These are phyloP conservation scores for Sesamia inferens DNA, from an alignment of 2,888 invertebrate species.

Conservation along the genomic window DNA sequence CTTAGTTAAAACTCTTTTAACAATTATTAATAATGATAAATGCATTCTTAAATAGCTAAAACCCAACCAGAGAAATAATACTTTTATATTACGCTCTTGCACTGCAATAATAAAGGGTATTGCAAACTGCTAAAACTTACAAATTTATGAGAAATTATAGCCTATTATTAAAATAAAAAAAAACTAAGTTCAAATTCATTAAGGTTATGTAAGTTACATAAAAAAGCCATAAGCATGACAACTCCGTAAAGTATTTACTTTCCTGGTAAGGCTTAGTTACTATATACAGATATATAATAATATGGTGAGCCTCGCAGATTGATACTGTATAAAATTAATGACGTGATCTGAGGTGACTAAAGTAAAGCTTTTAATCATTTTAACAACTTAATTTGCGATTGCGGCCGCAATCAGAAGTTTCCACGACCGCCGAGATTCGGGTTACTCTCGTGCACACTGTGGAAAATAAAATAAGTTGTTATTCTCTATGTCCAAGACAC, in stretches of 20 bases:
- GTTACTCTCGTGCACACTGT: constrained; percentile 92
- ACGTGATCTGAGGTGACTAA: constrained; percentile 69
- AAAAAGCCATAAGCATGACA: constrained; percentile 15
- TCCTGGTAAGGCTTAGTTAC: constrained; percentile 58
- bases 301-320: constrained; percentile 67
- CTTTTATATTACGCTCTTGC: constrained; percentile 37
- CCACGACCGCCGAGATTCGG: constrained; percentile 86
- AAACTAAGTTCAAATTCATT: constrained; percentile 22
- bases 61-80: constrained; percentile 65
- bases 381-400: constrained; percentile 49
- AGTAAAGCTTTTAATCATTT: constrained; percentile 66
- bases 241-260: constrained; percentile 41
- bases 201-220: constrained; percentile 10
- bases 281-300: constrained; percentile 62
- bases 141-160: constrained; percentile 31
- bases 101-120: constrained; percentile 43
- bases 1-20: constrained; percentile 73
- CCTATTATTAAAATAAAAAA: constrained; percentile 22
- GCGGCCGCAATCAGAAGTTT: constrained; percentile 85
- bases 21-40: constrained; percentile 81
- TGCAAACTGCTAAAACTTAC: constrained; percentile 16
- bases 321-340: constrained; percentile 70
- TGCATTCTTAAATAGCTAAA: constrained; percentile 75
- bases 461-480: constrained; percentile 66
- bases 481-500: neutral